phyloP scores from a whole-genome alignment of 1,140 invertebrate genomes.

The Heliconius nattereri region DNA sequence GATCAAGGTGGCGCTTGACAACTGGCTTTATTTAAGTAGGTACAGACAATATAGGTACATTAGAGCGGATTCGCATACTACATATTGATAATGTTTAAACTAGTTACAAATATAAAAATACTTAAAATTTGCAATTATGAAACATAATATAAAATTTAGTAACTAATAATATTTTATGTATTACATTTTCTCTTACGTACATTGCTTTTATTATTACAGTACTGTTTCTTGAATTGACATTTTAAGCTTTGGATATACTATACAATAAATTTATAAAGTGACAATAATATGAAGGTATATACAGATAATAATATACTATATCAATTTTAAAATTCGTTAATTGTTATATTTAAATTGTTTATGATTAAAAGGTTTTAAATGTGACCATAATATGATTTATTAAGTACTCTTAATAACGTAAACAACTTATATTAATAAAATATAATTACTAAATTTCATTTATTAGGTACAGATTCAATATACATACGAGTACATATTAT shows the following conservation, averaged over 20 bases:
- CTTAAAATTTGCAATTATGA: background rate
- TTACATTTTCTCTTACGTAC: constrained; percentile 12
- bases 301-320: background rate
- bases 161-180: constrained; percentile 5
- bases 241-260: constrained; percentile 17
- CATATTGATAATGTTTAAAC: constrained; percentile 5
- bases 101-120: constrained; percentile 11
- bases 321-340: background rate
- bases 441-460: background rate
- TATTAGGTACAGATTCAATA: constrained; percentile 2
- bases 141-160: constrained; percentile 3
- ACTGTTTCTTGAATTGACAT: constrained; percentile 17
- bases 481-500: background rate
- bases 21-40: background rate
- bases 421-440: background rate
- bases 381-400: background rate
- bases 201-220: constrained; percentile 22
- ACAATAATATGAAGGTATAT: constrained; percentile 1
- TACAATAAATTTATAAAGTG: constrained; percentile 12
- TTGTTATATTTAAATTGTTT: constrained; percentile 2
- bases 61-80: background rate
- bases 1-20: background rate
- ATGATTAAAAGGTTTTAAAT: background rate
- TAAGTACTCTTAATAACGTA: background rate
- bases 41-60: background rate